A percentile compares a stretch with the other conserved stretches of the same genome.
Evolutionary conservation across 2,797 vertebrate species (phyloP).

Genomic region (Poecile montanus): DNA sequence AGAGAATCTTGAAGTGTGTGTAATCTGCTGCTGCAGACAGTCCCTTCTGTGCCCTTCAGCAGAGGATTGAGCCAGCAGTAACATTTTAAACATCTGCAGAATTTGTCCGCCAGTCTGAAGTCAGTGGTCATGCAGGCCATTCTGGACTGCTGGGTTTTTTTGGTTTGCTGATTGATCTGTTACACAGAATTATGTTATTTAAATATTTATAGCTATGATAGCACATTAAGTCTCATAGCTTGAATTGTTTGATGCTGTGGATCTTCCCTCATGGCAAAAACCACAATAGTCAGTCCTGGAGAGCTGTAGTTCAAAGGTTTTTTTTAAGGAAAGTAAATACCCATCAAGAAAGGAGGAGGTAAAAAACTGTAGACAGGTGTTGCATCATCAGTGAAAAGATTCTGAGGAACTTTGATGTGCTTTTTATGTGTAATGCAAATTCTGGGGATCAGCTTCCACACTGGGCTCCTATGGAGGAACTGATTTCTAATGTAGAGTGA

Average conservation of each 20-base stretch:
- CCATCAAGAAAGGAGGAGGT: background rate
- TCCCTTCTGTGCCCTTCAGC: conserved; percentile 37
- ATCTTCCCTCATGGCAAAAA: background rate
- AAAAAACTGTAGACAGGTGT: background rate
- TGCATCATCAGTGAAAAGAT: background rate
- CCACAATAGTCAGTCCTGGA: background rate
- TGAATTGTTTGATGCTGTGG: background rate
- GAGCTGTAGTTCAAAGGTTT: background rate
- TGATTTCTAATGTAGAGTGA: background rate
- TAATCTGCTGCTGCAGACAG: background rate
- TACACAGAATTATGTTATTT: conserved; percentile 2
- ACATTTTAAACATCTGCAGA: conserved; percentile 12
- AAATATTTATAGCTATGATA: conserved; percentile 1
- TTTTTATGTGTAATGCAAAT: background rate
- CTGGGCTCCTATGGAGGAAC: background rate
- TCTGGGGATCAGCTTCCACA: background rate
- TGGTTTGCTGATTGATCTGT: background rate
- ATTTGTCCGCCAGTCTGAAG: conserved; percentile 18
- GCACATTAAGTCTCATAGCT: background rate
- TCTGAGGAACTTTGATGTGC: background rate
- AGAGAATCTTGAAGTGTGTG: background rate
- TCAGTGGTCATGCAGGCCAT: background rate
- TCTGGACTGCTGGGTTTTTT: background rate
- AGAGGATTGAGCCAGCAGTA: background rate
- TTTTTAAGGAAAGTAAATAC: background rate